phyloP scores from a whole-genome alignment of 2,113 vertebrate species.

The Guaruba guarouba region DNA sequence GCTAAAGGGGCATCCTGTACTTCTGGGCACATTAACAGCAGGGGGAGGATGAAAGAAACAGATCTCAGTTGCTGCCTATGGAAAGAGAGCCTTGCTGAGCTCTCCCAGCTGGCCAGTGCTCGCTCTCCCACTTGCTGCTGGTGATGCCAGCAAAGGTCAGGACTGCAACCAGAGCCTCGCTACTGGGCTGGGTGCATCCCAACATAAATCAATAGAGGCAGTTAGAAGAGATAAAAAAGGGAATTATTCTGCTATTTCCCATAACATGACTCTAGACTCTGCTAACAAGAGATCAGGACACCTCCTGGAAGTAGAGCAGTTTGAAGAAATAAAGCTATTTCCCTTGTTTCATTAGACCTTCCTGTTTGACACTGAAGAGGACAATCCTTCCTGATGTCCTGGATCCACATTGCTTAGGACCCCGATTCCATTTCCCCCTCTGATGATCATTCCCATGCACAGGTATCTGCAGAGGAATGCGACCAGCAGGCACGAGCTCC shows the following conservation, averaged over 20 bases:
- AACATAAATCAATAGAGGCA: neutral
- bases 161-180: neutral
- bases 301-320: neutral
- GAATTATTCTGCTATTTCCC: neutral
- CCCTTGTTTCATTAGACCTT: constrained; percentile 4
- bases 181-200: neutral
- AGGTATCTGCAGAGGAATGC: neutral
- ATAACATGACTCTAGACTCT: neutral
- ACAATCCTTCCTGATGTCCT: neutral
- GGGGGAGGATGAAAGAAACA: neutral
- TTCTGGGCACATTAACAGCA: neutral
- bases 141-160: neutral
- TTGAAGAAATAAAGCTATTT: neutral
- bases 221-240: neutral
- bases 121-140: neutral
- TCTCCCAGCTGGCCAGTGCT: neutral
- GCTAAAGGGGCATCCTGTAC: neutral
- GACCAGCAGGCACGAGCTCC: neutral
- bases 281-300: neutral
- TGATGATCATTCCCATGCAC: neutral
- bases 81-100: neutral
- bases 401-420: neutral
- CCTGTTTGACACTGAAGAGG: neutral
- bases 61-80: neutral
- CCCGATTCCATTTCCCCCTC: neutral